phyloP scores from a whole-genome alignment of 2,113 vertebrate genomes.

The Mesembrinibis cayennensis region DNA sequence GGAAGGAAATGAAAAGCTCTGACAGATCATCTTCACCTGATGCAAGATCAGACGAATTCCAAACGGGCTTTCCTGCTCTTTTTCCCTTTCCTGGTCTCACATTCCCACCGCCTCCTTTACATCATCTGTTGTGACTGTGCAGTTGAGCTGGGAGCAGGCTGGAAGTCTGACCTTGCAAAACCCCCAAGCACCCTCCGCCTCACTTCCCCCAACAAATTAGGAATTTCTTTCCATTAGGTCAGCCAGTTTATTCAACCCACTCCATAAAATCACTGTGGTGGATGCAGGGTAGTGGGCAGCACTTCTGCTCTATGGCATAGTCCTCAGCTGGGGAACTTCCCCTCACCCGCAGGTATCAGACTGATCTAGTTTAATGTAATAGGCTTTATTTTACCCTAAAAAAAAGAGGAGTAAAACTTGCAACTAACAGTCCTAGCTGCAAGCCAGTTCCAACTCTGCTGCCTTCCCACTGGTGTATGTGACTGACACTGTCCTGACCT shows the following conservation, averaged over 20 bases:
- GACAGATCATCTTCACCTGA: not conserved
- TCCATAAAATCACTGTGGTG: not conserved
- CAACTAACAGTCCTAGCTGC: not conserved
- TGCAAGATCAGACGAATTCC: not conserved
- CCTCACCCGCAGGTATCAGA: not conserved
- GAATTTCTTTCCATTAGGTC: not conserved
- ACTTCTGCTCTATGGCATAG: not conserved
- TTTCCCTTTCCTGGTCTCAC: not conserved
- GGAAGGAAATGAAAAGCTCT: not conserved
- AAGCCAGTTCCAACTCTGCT: not conserved
- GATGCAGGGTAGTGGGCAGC: not conserved
- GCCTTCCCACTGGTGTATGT: not conserved
- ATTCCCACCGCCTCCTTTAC: not conserved
- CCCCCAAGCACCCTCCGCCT: accelerated
- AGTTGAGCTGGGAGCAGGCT: not conserved
- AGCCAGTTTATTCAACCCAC: not conserved
- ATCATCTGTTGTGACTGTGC: not conserved
- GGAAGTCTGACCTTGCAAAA: not conserved
- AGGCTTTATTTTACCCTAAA: not conserved
- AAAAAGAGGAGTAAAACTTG: not conserved
- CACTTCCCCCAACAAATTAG: accelerated
- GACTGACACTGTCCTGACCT: not conserved
- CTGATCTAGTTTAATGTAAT: not conserved
- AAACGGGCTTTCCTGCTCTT: not conserved
- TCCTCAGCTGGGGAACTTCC: not conserved